Evolutionary conservation across 1,140 invertebrate genomes (phyloP).

Genomic region (Oppia nitens): DNA sequence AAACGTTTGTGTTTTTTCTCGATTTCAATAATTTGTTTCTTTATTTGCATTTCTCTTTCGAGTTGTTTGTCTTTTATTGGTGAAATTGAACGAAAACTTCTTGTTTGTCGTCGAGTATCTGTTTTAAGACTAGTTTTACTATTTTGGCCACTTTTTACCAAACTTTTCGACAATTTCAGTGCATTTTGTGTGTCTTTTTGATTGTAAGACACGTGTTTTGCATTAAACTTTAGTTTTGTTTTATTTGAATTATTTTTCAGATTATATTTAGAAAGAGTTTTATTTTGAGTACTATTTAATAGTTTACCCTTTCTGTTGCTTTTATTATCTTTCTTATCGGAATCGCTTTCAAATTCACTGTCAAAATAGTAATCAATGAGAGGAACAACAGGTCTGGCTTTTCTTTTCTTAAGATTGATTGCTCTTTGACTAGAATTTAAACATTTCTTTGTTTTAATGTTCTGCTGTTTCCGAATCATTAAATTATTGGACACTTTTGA

Average conservation of each 20-base stretch:
- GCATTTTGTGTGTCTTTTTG: neutral
- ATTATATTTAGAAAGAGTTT: too few relatives aligned
- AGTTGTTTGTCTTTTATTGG: neutral
- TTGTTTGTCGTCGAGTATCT: neutral
- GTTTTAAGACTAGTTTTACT: neutral
- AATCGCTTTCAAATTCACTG: slow-evolving; percentile 16
- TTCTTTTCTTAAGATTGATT: neutral
- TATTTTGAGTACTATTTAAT: too few relatives aligned
- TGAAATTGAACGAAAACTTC: neutral
- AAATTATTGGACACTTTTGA: neutral
- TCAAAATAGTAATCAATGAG: slow-evolving; percentile 20
- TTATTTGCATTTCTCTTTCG: neutral
- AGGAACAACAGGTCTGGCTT: slow-evolving; percentile 19
- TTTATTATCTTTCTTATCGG: neutral
- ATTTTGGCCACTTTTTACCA: neutral
- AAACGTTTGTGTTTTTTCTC: neutral
- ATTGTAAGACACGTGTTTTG: neutral
- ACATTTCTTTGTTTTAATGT: neutral
- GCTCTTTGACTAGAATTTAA: neutral
- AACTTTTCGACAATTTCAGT: neutral
- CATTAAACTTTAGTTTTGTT: neutral
- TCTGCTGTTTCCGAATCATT: neutral
- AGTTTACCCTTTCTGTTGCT: too few relatives aligned
- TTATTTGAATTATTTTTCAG: neutral
- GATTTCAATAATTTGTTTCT: neutral